Conservation (phyloP, 2,888 invertebrate genomes). For the Andrena trimmerana region DNA sequence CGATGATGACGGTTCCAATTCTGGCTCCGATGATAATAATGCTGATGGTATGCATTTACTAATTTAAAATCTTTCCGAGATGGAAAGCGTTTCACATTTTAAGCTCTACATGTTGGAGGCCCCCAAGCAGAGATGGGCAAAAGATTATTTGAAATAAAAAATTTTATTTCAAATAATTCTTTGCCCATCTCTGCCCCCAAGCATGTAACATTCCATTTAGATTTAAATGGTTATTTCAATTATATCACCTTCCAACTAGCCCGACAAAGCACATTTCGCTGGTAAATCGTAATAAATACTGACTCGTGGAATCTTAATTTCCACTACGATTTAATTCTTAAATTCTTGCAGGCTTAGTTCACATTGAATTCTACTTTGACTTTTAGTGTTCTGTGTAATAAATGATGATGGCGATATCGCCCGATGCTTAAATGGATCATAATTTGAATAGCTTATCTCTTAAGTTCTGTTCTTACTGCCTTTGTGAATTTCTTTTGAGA, state of each 20-base stretch:
- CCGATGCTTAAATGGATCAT: not conserved
- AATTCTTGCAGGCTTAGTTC: not conserved
- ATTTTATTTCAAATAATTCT: too few species aligned
- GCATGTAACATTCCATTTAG: not conserved
- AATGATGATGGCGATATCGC: not conserved
- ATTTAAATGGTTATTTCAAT: not conserved
- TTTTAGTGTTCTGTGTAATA: not conserved
- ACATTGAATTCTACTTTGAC: not conserved
- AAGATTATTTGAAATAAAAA: too few species aligned
- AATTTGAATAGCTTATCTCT: not conserved
- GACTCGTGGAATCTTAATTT: not conserved
- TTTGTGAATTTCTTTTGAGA: not conserved
- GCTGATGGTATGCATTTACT: slow-evolving; percentile 79
- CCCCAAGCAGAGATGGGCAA: too few species aligned
- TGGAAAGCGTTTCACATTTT: slow-evolving; percentile 1
- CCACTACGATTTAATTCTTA: not conserved
- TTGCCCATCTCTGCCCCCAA: too few species aligned
- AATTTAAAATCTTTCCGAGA: slow-evolving; percentile 2
- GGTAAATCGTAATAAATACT: not conserved
- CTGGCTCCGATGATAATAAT: slow-evolving; percentile 85
- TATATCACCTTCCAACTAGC: not conserved
- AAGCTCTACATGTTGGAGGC: not conserved
- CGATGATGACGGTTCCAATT: slow-evolving; percentile 87
- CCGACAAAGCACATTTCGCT: not conserved
- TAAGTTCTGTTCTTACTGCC: not conserved